A percentile compares a stretch with the other conserved stretches of the same genome.
phyloP scores from a whole-genome alignment of 2,797 vertebrate genomes.

The Myotis planiceps region DNA sequence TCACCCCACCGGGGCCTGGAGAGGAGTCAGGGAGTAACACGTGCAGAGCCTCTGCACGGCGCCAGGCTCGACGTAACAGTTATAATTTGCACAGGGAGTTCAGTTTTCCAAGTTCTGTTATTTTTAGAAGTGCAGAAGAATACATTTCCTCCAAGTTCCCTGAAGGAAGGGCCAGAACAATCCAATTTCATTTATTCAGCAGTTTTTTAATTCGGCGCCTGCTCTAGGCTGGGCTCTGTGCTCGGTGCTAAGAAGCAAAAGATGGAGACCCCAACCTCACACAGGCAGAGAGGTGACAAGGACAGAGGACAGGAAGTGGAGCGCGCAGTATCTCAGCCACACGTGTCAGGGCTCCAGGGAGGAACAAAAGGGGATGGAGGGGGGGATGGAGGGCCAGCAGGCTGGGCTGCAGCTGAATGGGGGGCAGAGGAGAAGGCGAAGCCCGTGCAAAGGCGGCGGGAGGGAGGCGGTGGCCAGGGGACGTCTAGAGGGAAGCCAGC shows the following conservation, averaged over 20 bases:
- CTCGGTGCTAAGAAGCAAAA: background rate
- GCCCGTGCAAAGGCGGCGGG: background rate
- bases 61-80: background rate
- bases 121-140: background rate
- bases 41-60: background rate
- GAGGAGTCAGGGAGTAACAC: no score
- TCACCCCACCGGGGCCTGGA: background rate
- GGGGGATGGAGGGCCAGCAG: rapidly evolving
- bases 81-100: background rate
- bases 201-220: background rate
- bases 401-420: rapidly evolving
- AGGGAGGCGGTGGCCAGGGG: rapidly evolving
- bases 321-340: background rate
- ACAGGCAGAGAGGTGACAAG: background rate
- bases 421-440: background rate
- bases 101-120: background rate
- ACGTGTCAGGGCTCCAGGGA: background rate
- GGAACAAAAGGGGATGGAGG: rapidly evolving
- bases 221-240: background rate
- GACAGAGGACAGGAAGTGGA: background rate
- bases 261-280: background rate
- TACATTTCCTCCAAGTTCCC: background rate
- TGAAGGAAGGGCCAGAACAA: background rate
- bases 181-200: no score
- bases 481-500: background rate